Percentiles rank a stretch among this genome's conserved stretches.
These are phyloP conservation scores for Gymnosoma rotundatum DNA, from an alignment of 2,888 invertebrate genomes.

Conservation along the genomic window DNA sequence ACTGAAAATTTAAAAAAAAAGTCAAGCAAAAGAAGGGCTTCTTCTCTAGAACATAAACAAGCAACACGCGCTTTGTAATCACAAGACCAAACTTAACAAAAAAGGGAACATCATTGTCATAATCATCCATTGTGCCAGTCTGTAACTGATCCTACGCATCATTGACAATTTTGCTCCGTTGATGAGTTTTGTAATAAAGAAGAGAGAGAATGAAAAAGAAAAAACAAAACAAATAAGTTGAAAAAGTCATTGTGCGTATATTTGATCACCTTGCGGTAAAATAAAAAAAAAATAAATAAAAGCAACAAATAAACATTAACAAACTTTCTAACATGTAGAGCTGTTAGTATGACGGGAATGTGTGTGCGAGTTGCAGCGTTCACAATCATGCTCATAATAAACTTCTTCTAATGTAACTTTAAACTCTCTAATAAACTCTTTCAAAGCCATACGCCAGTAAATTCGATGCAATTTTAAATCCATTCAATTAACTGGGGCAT, in stretches of 20 bases:
- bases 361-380: conserved; percentile 22
- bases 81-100: conserved; percentile 36
- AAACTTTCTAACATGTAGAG: conserved; percentile 70
- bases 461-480: conserved; percentile 20
- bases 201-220: neutral
- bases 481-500: conserved; percentile 41
- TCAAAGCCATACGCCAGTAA: conserved; percentile 57
- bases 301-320: conserved; percentile 14
- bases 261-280: conserved; percentile 76
- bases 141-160: conserved; percentile 70
- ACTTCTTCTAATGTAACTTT: conserved; percentile 67
- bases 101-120: conserved; percentile 41
- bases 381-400: conserved; percentile 38
- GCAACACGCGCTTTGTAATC: conserved; percentile 67
- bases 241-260: conserved; percentile 66
- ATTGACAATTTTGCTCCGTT: conserved; percentile 56
- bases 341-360: neutral
- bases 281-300: conserved; percentile 40
- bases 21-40: conserved; percentile 64
- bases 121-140: conserved; percentile 14
- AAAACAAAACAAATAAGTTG: conserved; percentile 29
- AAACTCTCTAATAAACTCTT: conserved; percentile 68
- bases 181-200: conserved; percentile 16
- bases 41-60: conserved; percentile 59
- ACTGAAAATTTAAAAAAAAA: conserved; percentile 40